These are phyloP conservation scores for Neodiprion lecontei DNA, from an alignment of 1,140 invertebrate genomes.

Conservation along the genomic window DNA sequence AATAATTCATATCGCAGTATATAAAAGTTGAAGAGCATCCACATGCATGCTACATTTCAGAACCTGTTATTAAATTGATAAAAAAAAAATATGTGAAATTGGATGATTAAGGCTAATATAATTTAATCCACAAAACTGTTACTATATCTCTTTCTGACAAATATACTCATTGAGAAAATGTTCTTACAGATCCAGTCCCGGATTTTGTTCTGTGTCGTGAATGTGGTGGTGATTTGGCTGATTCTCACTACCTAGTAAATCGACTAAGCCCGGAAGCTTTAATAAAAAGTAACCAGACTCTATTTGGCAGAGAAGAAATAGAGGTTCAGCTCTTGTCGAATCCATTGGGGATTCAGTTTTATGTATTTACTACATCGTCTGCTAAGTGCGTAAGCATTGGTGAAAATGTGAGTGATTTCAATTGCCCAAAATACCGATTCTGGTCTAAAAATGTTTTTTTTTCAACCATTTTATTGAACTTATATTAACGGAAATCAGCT, in stretches of 20 bases:
- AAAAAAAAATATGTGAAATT: no score
- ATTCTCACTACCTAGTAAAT: constrained; percentile 59
- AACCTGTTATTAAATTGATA: no score
- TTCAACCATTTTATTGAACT: background rate
- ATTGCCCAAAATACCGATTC: background rate
- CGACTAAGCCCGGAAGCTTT: constrained; percentile 57
- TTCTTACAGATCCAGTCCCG: constrained; percentile 26
- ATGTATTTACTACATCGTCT: constrained; percentile 59
- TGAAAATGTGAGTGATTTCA: constrained; percentile 29
- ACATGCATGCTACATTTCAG: no score
- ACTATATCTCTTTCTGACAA: background rate
- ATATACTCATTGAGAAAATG: background rate
- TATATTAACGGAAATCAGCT: background rate
- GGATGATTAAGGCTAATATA: no score
- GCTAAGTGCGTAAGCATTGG: constrained; percentile 59
- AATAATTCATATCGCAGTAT: no score
- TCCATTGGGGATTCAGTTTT: constrained; percentile 61
- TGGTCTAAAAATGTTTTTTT: constrained; percentile 6
- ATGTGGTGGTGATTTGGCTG: constrained; percentile 62
- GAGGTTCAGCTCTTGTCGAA: constrained; percentile 61
- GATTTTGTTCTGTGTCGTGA: constrained; percentile 61
- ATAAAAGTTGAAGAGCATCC: no score
- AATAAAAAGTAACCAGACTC: constrained; percentile 55
- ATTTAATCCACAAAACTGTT: background rate
- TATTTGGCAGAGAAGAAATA: constrained; percentile 60